Evolutionary conservation across 2,113 vertebrate genomes (phyloP), one percentile per base, ranked within the genome.

Genomic region (Tringa solitaria): DNA sequence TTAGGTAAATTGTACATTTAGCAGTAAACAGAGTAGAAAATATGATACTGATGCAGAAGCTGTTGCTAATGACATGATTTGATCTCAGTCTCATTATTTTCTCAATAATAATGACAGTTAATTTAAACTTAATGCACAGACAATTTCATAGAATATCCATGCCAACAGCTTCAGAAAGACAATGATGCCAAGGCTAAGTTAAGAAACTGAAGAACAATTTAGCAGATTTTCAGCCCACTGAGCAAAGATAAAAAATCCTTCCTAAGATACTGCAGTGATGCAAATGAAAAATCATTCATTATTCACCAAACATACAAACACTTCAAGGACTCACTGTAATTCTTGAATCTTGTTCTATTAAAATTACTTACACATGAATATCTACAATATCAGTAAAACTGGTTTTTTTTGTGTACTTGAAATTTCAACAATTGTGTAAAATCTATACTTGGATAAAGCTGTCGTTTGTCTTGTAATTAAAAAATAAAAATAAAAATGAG

Each of bases 11-110:
- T 96, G n/a, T 83, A 97, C 91, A 97, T 97, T 97, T 96, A 97
- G 84, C 73, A 97, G 89, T 95, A 98, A 98, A 96, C 78, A 97
- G 94, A 91, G 82, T 91, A 96, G 93, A 98, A 98, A 98, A 97
- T 95, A 96, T 78, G 69, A 96, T 95, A 70, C 61, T 81, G 59
- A 92, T 95, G 85, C 59, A 86, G 95, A 96, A 96, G 60, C 54
- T 91, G 9, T 95, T 97, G 60, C 35, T 97, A 97, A 97, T 95
- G 81, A 95, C 64, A 90, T 75, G 51, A 97, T 94, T 97, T 96
- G 9, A 46, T 96, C 68, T 68, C 84, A 92, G 39, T 94, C 63
- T 96, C 86, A 97, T 97, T 97, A 96, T 96, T 97, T 95, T 96
- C 51, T 96, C 91, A 97, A 97, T 97, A 97, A 97, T 96, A 97